These are phyloP conservation scores for Thunnus maccoyii DNA, from an alignment of 2,113 vertebrate species.

Conservation along the genomic window DNA sequence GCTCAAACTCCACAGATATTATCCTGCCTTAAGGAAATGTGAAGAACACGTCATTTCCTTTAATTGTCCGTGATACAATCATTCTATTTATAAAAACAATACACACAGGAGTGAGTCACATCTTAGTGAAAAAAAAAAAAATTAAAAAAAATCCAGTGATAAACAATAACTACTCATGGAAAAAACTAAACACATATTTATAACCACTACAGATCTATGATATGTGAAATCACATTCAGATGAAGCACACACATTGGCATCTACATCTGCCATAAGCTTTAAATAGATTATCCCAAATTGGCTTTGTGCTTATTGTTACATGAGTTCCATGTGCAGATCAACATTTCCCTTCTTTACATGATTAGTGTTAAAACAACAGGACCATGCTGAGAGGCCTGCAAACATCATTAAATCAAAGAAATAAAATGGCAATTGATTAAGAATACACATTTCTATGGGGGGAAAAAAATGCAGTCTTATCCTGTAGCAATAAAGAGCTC, in stretches of 20 bases:
- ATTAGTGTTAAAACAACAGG: constrained; percentile 54
- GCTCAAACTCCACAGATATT: constrained; percentile 19
- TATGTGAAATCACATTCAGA: constrained; percentile 47
- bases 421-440: constrained; percentile 43
- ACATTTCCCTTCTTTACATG: constrained; percentile 61
- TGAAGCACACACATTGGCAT: constrained; percentile 20
- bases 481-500: constrained; percentile 50
- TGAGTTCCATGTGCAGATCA: constrained; percentile 32
- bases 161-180: constrained; percentile 61
- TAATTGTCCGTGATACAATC: constrained; percentile 78
- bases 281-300: constrained; percentile 52
- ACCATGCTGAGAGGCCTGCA: constrained; percentile 1
- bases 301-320: constrained; percentile 66
- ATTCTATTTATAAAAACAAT: constrained; percentile 68
- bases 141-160: constrained; percentile 76
- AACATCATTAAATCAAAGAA: constrained; percentile 30
- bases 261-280: constrained; percentile 15
- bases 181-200: constrained; percentile 51
- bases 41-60: constrained; percentile 67
- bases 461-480: constrained; percentile 25
- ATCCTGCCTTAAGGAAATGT: constrained; percentile 59
- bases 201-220: constrained; percentile 33
- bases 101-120: constrained; percentile 66
- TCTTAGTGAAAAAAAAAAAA: constrained; percentile 3
- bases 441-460: constrained; percentile 15